Evolutionary conservation across 1,140 invertebrate genomes (phyloP).

Genomic region (Diuraphis noxia): DNA sequence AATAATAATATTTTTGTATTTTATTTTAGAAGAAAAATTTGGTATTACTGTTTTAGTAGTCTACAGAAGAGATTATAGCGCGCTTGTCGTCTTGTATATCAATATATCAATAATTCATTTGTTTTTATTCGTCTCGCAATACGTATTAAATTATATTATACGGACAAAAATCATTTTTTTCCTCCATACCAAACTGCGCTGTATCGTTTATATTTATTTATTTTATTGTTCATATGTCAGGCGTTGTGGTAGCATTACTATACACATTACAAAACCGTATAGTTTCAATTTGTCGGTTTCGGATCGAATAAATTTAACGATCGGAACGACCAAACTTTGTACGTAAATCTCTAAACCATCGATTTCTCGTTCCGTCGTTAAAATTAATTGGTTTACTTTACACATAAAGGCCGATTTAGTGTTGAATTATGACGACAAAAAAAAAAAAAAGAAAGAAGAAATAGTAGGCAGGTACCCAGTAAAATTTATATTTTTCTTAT

Average conservation of each 20-base stretch:
- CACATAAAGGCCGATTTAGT: conserved; percentile 21
- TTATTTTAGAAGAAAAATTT: neutral
- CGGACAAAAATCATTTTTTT: neutral
- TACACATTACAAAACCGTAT: neutral
- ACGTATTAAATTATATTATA: neutral
- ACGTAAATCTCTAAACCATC: conserved; percentile 3
- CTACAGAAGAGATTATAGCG: neutral
- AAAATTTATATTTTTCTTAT: neutral
- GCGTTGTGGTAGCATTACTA: neutral
- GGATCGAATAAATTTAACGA: neutral
- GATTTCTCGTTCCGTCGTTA: neutral
- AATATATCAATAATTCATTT: conserved; percentile 19
- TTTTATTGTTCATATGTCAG: neutral
- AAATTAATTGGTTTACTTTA: conserved; percentile 35
- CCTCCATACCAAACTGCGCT: neutral
- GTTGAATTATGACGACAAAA: neutral
- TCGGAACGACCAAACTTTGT: conserved; percentile 12
- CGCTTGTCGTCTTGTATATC: neutral
- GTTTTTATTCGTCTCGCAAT: neutral
- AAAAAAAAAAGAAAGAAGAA: neutral
- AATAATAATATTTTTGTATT: neutral
- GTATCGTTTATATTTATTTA: neutral
- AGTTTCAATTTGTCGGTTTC: conserved; percentile 9
- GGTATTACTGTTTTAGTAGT: no score
- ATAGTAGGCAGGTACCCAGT: neutral